Evolutionary conservation across 2,888 invertebrate species (phyloP).

Genomic region (Nomada ferruginata): DNA sequence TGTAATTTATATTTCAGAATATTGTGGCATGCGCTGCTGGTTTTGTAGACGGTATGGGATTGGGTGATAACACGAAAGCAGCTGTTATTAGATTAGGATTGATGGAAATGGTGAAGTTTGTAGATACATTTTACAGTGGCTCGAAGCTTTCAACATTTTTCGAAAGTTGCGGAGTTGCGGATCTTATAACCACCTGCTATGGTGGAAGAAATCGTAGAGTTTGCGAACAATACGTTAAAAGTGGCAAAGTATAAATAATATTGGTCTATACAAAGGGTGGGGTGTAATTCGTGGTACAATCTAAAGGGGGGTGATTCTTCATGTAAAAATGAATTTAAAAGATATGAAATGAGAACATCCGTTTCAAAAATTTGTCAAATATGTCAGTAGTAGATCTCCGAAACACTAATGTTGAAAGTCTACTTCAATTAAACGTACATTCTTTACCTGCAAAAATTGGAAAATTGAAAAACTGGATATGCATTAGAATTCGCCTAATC

Average conservation of each 20-base stretch:
- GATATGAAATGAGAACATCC: too few species aligned
- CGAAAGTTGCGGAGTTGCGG: slow-evolving; percentile 90
- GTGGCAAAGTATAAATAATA: slow-evolving; percentile 84
- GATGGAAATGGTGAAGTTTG: slow-evolving; percentile 89
- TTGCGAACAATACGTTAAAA: slow-evolving; percentile 87
- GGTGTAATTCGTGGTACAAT: too few species aligned
- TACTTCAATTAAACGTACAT: too few species aligned
- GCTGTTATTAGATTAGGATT: slow-evolving; percentile 89
- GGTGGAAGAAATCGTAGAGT: slow-evolving; percentile 88
- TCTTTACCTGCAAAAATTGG: too few species aligned
- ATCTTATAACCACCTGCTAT: slow-evolving; percentile 89
- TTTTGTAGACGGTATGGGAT: slow-evolving; percentile 88
- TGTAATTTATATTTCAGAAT: slow-evolving; percentile 84
- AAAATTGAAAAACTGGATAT: too few species aligned
- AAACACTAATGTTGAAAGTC: too few species aligned
- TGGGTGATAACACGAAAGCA: slow-evolving; percentile 89
- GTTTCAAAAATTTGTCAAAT: too few species aligned
- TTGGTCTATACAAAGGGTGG: neutral
- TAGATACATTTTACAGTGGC: slow-evolving; percentile 86
- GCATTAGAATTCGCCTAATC: too few species aligned
- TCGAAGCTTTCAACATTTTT: slow-evolving; percentile 87
- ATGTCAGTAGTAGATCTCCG: too few species aligned
- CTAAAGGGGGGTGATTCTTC: too few species aligned
- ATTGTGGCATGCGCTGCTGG: slow-evolving; percentile 89
- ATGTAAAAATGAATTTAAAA: too few species aligned